These are phyloP conservation scores for Tinea semifulvella DNA, from an alignment of 2,888 invertebrate genomes.

Conservation along the genomic window DNA sequence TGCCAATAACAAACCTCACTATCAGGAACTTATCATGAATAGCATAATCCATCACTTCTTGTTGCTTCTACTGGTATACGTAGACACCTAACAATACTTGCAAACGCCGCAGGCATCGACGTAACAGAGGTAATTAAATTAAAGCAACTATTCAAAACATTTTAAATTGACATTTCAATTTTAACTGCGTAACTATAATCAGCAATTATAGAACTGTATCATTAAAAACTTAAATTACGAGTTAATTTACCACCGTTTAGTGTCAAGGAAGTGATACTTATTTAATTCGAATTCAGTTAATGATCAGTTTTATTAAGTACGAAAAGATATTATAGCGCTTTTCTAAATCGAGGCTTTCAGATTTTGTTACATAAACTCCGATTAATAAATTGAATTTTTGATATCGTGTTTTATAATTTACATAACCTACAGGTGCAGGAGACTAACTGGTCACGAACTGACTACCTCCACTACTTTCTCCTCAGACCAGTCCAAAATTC, in stretches of 20 bases:
- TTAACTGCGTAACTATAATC: neutral
- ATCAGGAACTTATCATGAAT: neutral
- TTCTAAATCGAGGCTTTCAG: slow-evolving; percentile 8
- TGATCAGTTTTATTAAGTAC: neutral
- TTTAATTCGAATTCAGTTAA: neutral
- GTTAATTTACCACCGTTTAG: neutral
- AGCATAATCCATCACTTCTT: neutral
- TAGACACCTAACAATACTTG: neutral
- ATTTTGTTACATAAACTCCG: slow-evolving; percentile 13
- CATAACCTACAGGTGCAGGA: slow-evolving; percentile 22
- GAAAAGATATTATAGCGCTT: no score
- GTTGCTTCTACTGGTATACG: no score
- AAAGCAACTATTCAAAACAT: neutral
- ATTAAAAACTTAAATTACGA: neutral
- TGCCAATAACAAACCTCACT: neutral
- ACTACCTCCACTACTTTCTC: slow-evolving; percentile 28
- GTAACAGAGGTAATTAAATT: slow-evolving; percentile 1
- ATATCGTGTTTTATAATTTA: slow-evolving; percentile 20
- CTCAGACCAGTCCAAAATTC: slow-evolving; percentile 19
- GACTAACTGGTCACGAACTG: slow-evolving; percentile 16
- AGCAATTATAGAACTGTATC: neutral
- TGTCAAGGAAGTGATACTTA: neutral
- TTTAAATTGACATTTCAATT: neutral
- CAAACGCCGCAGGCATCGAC: neutral
- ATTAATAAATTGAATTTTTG: slow-evolving; percentile 16